phyloP scores from a whole-genome alignment of 2,113 vertebrate genomes.

The Delphinapterus leucas region DNA sequence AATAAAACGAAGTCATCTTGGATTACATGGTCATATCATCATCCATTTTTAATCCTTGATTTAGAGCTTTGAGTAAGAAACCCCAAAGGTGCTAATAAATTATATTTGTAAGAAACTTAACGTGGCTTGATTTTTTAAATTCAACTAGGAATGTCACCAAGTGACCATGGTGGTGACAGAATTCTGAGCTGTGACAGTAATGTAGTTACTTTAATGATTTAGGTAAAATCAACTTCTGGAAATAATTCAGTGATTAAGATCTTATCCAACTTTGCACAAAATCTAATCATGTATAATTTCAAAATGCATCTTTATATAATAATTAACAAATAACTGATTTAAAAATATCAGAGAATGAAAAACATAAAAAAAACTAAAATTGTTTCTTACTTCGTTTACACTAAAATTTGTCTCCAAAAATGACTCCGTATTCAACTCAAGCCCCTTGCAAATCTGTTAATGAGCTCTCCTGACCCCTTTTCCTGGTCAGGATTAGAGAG shows the following conservation, averaged over 20 bases:
- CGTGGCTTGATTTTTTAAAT: neutral
- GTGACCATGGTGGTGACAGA: neutral
- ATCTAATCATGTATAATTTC: neutral
- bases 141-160: neutral
- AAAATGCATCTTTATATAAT: neutral
- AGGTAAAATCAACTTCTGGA: neutral
- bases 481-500: neutral
- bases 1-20: neutral
- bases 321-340: neutral
- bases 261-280: neutral
- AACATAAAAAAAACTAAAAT: neutral
- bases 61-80: neutral
- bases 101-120: neutral
- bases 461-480: neutral
- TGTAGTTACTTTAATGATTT: neutral
- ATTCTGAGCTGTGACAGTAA: neutral
- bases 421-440: neutral
- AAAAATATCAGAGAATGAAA: neutral
- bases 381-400: neutral
- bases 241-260: constrained; percentile 6
- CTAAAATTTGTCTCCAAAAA: neutral
- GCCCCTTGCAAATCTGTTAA: neutral
- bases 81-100: neutral
- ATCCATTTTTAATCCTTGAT: neutral
- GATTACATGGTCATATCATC: neutral